Evolutionary conservation across 2,888 invertebrate species (phyloP), one percentile per base, ranked within the genome.

Genomic region (Kryphioiulus occultus): DNA sequence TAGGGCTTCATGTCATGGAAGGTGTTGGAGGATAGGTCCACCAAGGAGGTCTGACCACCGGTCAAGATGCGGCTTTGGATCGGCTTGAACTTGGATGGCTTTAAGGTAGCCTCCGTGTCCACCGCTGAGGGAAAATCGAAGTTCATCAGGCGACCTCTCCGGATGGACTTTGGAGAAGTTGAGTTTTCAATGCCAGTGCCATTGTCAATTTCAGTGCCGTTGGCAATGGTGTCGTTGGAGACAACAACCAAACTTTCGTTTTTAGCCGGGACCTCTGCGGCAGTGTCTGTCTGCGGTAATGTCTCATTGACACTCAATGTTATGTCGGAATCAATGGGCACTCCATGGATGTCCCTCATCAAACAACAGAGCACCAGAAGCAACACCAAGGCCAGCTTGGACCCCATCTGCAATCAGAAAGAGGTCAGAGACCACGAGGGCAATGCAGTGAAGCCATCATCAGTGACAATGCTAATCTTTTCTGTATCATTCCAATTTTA

Each of bases 1-100:
- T 35, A 35, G 35, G 35, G 35, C 35, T 35, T 32, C 17, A n/a
- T 44, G 44, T 53, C 86, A 10, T 85, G 85, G 53, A 47, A 86
- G 22, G 86, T 26, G 47, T 86, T 86, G 26, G 86, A 86, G 12
- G 47, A 12, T 7, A 86, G 53, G 39, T 86, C 86, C 32, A 26
- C n/a, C 86, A 86, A 47, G 32, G 87, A 78, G 12, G 87, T 26
- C 42, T 35, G 26, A 2, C 59, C 35, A 26, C 87, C 87, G 7
- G 82, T 87, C 22, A 87, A 19, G 44, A 87, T 87, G 7, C 87
- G 32, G 32, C 87, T 78, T 26, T 87, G 87, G 44, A 87, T 87
- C 15, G 86, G 86, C 26, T 22, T 47, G 53, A 53, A 86, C 19
- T 86, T 86, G 5, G 53, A 53, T 0, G 86, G 30, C 7, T 42